Base-by-base conservation (phyloP, 2,113 vertebrate species). In the Hiodon tergisus region DNA sequence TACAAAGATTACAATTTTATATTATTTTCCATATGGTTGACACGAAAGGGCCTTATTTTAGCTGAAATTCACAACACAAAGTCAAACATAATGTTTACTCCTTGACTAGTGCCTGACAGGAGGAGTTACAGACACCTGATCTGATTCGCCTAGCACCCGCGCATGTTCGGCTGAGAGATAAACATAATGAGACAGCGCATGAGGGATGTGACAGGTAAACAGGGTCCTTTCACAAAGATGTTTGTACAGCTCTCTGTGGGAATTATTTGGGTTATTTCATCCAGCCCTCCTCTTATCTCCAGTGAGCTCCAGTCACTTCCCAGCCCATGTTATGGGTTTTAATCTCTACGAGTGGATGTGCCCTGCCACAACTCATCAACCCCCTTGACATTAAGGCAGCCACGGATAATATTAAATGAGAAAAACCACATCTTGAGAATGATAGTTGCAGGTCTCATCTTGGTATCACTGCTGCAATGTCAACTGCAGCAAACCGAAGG, bases 161-260 rank as follows among this genome's bases (percentile, higher is more conserved):
- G 78, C 70, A 58, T 79, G 78, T 82, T 78, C 82, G 77, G 80
- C 78, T 72, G 73, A 79, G 81, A 84, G 85, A 86, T 86, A 84
- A 83, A 83, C 69, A 62, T 80, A 85, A 83, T 81, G 83, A 86
- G 80, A 79, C 80, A 73, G 78, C 73, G 72, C 76, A 72, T 74
- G 72, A 63, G 71, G 68, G n/a, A 79, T 76, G 81, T 86, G 86
- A 87, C 82, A 81, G 82, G 82, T 84, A 80, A 77, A 86, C 69
- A 77, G 69, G 57, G 74, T 61, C 66, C 59, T 17, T 71, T 62
- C 68, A 62, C 50, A 85, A 73, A 74, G 78, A 87, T 87, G 86
- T 81, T 68, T 83, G 58, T 75, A 61, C 68, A 75, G 77, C 60
- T 70, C 81, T 80, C 81, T 78, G 79, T 79, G 83, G 79, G 78